Base-by-base conservation (phyloP, 2,797 vertebrate genomes). In the Gymnothorax reevesii region DNA sequence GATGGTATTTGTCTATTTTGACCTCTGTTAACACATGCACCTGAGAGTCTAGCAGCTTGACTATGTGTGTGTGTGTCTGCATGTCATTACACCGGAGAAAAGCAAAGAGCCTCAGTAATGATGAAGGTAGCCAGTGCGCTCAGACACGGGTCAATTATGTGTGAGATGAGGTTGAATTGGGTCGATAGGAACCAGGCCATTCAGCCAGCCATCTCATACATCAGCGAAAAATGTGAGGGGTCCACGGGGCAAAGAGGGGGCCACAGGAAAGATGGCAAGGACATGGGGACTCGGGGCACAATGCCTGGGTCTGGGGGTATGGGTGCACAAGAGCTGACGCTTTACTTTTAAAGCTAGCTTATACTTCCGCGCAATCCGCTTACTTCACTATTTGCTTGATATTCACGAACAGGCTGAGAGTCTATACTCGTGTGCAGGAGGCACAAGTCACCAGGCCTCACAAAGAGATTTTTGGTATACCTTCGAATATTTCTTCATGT, bases 121-220 rank as follows among this genome's bases (percentile, higher is more conserved):
- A 22, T 20, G 73, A 10, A 79, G 71, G 71, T 3, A 7, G 33
- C 33, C 2, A 1, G 75, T 15, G 13, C 22, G 17, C 55, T 49
- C 17, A 80, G 77, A 80, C 55, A 55, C 77, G 55, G 77, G 77
- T 55, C 77, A 13, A 55, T 80, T 22, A 52, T 80, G 49, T 80
- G 77, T 55, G 77, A n/a, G 77, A 55, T n/a, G 77, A 80, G 77
- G 77, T 49, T 4, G 77, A 80, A 80, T 6, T 80, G 77, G 77
- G 77, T 80, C 77, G 77, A 80, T 80, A 80, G 77, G 77, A 80
- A 80, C 77, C 77, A 80, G 77, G 77, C 77, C 77, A 80, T 54
- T 80, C 77, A 22, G 77, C 77, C 77, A 80, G 49, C 77, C 12
- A 22, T 80, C 77, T 80, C 77, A 80, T 80, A 52, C 77, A 80